These are phyloP conservation scores for Epinephelus moara DNA, from an alignment of 2,113 vertebrate genomes.

Conservation along the genomic window DNA sequence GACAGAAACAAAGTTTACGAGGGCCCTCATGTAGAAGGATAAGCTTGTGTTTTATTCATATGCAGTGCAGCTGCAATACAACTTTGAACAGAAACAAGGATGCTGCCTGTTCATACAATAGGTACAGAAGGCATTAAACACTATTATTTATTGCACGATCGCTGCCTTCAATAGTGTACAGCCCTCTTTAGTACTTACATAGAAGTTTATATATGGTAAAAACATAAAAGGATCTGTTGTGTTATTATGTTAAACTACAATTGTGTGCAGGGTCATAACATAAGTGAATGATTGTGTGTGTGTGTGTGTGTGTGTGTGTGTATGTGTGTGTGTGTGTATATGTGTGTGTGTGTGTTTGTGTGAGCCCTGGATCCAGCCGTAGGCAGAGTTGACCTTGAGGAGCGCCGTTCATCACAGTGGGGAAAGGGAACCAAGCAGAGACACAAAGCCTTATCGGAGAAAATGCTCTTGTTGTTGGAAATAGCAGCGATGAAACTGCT, in stretches of 20 bases:
- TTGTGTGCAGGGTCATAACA: background rate
- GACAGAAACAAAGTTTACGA: constrained; percentile 8
- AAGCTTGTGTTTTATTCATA: constrained; percentile 33
- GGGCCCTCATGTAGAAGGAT: background rate
- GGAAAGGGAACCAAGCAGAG: constrained; percentile 55
- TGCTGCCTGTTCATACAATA: background rate
- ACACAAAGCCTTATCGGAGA: constrained; percentile 70
- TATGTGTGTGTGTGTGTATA: background rate
- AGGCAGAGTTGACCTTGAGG: constrained; percentile 66
- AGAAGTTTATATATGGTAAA: background rate
- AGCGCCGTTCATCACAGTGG: constrained; percentile 55
- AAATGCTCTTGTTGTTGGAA: constrained; percentile 78
- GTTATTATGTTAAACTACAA: background rate
- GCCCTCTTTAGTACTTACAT: background rate
- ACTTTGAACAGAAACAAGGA: background rate
- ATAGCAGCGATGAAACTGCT: constrained; percentile 77
- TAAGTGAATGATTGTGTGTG: background rate
- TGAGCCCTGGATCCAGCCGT: constrained; percentile 9
- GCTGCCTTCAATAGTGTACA: background rate
- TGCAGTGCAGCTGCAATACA: background rate
- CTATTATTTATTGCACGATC: background rate
- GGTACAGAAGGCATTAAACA: background rate
- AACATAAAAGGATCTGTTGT: constrained; percentile 8
- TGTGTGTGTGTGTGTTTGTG: background rate
- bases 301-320: background rate